phyloP scores from a whole-genome alignment of 2,888 invertebrate species.

The Sicus ferrugineus region DNA sequence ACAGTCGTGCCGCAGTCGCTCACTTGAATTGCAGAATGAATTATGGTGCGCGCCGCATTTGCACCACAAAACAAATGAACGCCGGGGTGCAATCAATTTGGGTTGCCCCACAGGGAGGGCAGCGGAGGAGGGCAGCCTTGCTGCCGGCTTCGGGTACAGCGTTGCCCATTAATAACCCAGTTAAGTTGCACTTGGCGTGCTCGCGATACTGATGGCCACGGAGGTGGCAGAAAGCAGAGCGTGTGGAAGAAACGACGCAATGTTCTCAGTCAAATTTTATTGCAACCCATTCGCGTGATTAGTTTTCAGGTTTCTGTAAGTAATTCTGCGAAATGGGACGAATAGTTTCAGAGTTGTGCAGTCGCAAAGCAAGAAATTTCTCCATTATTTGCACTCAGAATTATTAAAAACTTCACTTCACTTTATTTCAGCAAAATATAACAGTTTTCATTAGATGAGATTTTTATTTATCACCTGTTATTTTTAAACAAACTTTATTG shows the following conservation, averaged over 20 bases:
- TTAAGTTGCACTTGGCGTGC: not conserved
- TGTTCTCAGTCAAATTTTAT: too few relatives aligned
- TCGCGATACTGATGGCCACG: not conserved
- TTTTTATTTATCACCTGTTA: too few relatives aligned
- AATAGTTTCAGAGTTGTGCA: too few relatives aligned
- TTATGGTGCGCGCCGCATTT: constrained; percentile 37
- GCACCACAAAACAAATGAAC: constrained; percentile 31
- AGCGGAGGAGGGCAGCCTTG: not conserved
- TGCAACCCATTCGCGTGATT: too few relatives aligned
- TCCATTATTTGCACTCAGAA: too few relatives aligned
- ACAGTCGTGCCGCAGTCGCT: constrained; percentile 18
- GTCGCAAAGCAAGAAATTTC: too few relatives aligned
- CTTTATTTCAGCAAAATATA: too few relatives aligned
- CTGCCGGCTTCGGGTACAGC: not conserved
- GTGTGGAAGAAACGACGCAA: not conserved
- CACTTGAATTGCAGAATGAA: constrained; percentile 49
- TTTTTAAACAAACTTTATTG: not conserved
- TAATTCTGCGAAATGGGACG: too few relatives aligned
- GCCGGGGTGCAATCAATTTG: constrained; percentile 30
- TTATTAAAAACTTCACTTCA: too few relatives aligned
- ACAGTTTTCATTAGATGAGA: too few relatives aligned
- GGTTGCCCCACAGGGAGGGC: not conserved
- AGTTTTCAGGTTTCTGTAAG: too few relatives aligned
- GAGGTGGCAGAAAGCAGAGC: not conserved
- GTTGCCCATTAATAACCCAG: constrained; percentile 14